phyloP scores from a whole-genome alignment of 2,888 invertebrate genomes.

The Apomyelois bistriatella region DNA sequence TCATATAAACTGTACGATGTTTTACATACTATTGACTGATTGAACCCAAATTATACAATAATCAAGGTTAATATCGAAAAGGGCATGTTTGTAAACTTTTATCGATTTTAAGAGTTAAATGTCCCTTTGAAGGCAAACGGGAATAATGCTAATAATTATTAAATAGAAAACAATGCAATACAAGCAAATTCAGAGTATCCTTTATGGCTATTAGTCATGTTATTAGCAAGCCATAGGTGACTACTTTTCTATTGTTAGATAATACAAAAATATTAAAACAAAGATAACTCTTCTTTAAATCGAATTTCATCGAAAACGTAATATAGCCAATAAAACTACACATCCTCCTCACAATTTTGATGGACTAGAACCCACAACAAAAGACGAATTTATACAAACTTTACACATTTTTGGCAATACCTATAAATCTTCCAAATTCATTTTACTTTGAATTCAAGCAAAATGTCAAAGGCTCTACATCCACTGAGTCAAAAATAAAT shows the following conservation, averaged over 20 bases:
- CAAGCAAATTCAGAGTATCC: slow-evolving; percentile 71
- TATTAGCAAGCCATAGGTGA: slow-evolving; percentile 76
- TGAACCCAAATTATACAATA: slow-evolving; percentile 35
- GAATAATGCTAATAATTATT: slow-evolving; percentile 35
- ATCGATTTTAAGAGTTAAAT: slow-evolving; percentile 14
- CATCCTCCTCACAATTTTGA: slow-evolving; percentile 62
- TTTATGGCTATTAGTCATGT: slow-evolving; percentile 75
- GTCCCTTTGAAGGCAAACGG: slow-evolving; percentile 21
- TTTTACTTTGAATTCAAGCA: slow-evolving; percentile 8
- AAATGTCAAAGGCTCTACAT: slow-evolving; percentile 13
- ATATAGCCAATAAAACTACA: slow-evolving; percentile 62
- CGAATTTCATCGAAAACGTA: slow-evolving; percentile 43
- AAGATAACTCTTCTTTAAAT: slow-evolving; percentile 56
- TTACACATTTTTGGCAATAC: slow-evolving; percentile 51
- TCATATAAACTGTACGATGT: slow-evolving; percentile 53
- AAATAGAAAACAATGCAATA: slow-evolving; percentile 72
- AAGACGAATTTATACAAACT: slow-evolving; percentile 49
- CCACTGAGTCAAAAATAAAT: slow-evolving; percentile 5
- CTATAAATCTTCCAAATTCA: slow-evolving; percentile 21
- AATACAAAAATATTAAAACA: slow-evolving; percentile 66
- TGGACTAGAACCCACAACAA: slow-evolving; percentile 77
- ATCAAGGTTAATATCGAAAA: slow-evolving; percentile 17
- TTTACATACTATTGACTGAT: slow-evolving; percentile 60
- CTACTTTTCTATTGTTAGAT: slow-evolving; percentile 73
- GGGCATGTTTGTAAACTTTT: slow-evolving; percentile 6